A percentile compares a stretch with the other conserved stretches of the same genome.
phyloP scores from a whole-genome alignment of 2,888 invertebrate species.

The Leptopilina syphax region DNA sequence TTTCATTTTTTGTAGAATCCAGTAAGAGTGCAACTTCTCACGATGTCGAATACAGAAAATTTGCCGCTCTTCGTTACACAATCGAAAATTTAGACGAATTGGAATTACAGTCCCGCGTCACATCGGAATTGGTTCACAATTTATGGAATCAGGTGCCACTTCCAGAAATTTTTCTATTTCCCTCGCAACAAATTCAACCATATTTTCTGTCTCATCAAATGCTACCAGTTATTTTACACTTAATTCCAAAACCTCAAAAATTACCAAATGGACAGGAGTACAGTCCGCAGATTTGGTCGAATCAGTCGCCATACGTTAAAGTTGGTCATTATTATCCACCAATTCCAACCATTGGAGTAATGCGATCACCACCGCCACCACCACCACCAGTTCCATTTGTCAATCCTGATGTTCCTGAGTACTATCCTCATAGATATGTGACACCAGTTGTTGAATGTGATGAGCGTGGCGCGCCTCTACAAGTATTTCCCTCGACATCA shows the following conservation, averaged over 20 bases:
- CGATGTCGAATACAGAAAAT: slow-evolving; percentile 48
- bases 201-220: slow-evolving; percentile 1
- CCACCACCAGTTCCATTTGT: slow-evolving; percentile 52
- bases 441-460: slow-evolving; percentile 40
- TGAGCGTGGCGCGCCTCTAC: slow-evolving; percentile 54
- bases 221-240: not conserved
- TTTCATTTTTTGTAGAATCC: not conserved
- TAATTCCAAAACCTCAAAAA: slow-evolving; percentile 19
- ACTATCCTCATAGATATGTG: slow-evolving; percentile 68
- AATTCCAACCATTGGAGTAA: slow-evolving; percentile 23
- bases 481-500: slow-evolving; percentile 63
- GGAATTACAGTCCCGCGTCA: slow-evolving; percentile 65
- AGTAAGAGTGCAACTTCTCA: not conserved
- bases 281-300: slow-evolving; percentile 8
- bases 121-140: slow-evolving; percentile 61
- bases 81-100: slow-evolving; percentile 66
- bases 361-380: slow-evolving; percentile 26
- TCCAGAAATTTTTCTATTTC: slow-evolving; percentile 26
- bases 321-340: slow-evolving; percentile 19
- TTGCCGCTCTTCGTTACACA: slow-evolving; percentile 57
- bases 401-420: slow-evolving; percentile 72
- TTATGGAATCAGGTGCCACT: slow-evolving; percentile 59
- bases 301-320: slow-evolving; percentile 26
- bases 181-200: slow-evolving; percentile 19
- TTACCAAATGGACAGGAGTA: slow-evolving; percentile 7